Conservation (phyloP, 64 coral and sea anemone species). For the Montipora efflorescens region DNA sequence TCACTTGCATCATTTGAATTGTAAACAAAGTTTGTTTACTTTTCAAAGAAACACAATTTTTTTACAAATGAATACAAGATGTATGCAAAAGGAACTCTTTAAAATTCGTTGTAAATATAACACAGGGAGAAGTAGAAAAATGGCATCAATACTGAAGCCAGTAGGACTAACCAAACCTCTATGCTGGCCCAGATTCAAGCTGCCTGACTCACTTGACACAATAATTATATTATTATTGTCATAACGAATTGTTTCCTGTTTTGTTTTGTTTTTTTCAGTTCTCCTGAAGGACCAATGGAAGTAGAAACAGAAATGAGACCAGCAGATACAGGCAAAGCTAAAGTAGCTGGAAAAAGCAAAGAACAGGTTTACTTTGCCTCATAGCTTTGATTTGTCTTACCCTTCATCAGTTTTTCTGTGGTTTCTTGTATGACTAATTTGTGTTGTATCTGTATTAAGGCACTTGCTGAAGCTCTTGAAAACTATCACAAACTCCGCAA, state of each 20-base stretch:
- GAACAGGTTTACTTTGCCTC: neutral
- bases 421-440: neutral
- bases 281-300: constrained; percentile 46
- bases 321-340: constrained; percentile 35
- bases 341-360: constrained; percentile 6
- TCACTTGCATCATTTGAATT: too few species aligned
- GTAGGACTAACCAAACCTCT: too few species aligned
- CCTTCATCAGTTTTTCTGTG: neutral
- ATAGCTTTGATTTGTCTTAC: neutral
- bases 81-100: too few species aligned
- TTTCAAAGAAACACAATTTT: too few species aligned
- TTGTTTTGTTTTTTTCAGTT: constrained; percentile 38
- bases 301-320: constrained; percentile 54
- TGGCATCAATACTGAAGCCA: too few species aligned
- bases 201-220: neutral
- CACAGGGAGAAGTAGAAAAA: too few species aligned
- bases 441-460: neutral
- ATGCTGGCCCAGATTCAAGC: neutral
- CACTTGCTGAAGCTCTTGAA: constrained; percentile 67
- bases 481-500: constrained; percentile 72
- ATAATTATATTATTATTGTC: neutral
- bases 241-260: neutral
- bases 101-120: too few species aligned
- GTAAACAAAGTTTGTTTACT: too few species aligned
- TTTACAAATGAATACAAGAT: too few species aligned